Percentiles rank a stretch among this genome's conserved stretches.
These are phyloP conservation scores for Autographa gamma DNA, from an alignment of 2,888 invertebrate species.

Conservation along the genomic window DNA sequence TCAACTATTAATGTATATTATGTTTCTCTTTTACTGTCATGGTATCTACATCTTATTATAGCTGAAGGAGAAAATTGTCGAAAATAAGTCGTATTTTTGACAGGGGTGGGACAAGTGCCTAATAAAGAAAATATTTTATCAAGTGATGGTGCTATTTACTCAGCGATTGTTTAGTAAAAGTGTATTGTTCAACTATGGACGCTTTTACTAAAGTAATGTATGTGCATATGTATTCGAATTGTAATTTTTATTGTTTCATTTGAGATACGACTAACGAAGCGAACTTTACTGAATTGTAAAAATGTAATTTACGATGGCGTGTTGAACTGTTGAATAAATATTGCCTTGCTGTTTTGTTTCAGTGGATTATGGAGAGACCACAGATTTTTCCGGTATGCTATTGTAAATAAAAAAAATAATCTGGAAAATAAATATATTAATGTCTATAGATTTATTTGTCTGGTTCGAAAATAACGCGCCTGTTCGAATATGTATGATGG, in stretches of 20 bases:
- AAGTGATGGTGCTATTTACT: background rate
- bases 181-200: slow-evolving; percentile 26
- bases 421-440: background rate
- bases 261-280: slow-evolving; percentile 20
- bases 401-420: background rate
- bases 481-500: background rate
- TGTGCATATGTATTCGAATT: background rate
- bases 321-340: slow-evolving; percentile 3
- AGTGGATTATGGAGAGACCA: background rate
- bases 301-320: slow-evolving; percentile 6
- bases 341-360: background rate
- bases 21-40: too few relatives aligned
- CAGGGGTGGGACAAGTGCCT: too few relatives aligned
- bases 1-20: too few relatives aligned
- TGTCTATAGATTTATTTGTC: background rate
- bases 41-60: too few relatives aligned
- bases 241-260: slow-evolving; percentile 7
- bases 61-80: too few relatives aligned
- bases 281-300: slow-evolving; percentile 1
- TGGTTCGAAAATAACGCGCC: background rate
- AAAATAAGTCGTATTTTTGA: too few relatives aligned
- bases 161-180: slow-evolving; percentile 22
- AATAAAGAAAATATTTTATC: slow-evolving; percentile 39
- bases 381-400: background rate
- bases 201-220: slow-evolving; percentile 7